A percentile compares a stretch with the other conserved stretches of the same genome.
phyloP scores from a whole-genome alignment of 2,113 vertebrate genomes.

The Budorcas taxicolor region DNA sequence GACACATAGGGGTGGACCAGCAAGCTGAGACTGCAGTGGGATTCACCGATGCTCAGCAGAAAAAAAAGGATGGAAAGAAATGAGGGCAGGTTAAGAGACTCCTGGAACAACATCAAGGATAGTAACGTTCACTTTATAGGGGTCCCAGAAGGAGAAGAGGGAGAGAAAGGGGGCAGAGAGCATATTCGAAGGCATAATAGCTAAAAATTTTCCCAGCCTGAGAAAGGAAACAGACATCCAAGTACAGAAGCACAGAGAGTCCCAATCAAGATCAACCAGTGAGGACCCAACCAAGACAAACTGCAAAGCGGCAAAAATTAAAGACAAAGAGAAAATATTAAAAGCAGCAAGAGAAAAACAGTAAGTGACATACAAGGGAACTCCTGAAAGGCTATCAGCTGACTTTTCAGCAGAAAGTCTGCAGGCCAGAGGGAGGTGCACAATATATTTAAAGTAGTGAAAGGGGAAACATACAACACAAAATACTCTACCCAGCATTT shows the following conservation, averaged over 20 bases:
- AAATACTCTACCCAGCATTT: background rate
- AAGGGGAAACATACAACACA: background rate
- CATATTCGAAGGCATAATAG: background rate
- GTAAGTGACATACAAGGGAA: background rate
- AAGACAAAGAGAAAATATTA: background rate
- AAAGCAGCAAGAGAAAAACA: background rate
- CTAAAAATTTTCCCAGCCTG: background rate
- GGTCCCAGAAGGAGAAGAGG: background rate
- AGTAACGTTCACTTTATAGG: background rate
- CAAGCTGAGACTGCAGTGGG: background rate
- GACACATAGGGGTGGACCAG: background rate
- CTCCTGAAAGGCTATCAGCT: background rate
- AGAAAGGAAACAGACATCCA: background rate
- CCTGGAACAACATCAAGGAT: background rate
- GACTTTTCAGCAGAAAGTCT: background rate
- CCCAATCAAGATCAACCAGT: background rate
- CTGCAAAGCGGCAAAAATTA: background rate
- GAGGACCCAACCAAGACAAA: background rate
- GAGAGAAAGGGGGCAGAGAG: background rate
- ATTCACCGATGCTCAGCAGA: background rate
- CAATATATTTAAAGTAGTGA: background rate
- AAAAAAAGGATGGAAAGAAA: background rate
- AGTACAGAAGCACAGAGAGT: background rate
- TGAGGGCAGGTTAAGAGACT: background rate
- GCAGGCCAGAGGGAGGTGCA: background rate